Conservation (phyloP, 2,888 invertebrate species). For the Neoitamus cyanurus region DNA sequence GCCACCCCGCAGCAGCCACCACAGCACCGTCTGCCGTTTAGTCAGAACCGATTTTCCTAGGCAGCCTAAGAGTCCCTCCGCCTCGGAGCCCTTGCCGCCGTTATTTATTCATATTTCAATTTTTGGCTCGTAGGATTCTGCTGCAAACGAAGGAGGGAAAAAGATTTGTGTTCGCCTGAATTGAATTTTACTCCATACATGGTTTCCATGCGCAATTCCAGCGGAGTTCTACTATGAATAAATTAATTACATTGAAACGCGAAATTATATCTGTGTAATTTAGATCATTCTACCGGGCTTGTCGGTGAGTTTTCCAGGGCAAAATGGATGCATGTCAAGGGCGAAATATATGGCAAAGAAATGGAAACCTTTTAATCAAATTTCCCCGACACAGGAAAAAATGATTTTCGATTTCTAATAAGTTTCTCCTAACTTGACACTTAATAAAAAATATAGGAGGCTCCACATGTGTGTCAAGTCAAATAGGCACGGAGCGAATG, state of each 20-base stretch:
- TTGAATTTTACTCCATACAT: constrained; percentile 29
- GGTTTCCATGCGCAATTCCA: neutral
- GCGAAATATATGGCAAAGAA: neutral
- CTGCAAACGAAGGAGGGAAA: neutral
- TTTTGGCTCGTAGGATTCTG: neutral
- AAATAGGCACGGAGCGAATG: neutral
- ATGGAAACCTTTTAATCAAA: neutral
- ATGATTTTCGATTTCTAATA: neutral
- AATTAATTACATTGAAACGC: constrained; percentile 32
- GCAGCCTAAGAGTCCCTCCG: neutral
- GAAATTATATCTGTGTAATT: constrained; percentile 33
- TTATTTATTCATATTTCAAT: constrained; percentile 42
- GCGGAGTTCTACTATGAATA: constrained; percentile 14
- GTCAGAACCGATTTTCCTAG: neutral
- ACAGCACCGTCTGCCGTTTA: neutral
- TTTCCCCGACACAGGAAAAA: neutral
- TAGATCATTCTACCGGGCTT: neutral
- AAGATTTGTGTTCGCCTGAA: constrained; percentile 28
- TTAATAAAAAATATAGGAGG: neutral
- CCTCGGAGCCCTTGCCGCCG: neutral
- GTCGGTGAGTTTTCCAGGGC: neutral
- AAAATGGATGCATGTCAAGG: neutral
- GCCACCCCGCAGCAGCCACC: neutral
- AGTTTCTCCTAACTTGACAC: neutral
- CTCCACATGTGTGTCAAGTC: neutral